These are phyloP conservation scores for Rhabdophis nuchalis DNA, from an alignment of 2,797 vertebrate genomes.

Conservation along the genomic window DNA sequence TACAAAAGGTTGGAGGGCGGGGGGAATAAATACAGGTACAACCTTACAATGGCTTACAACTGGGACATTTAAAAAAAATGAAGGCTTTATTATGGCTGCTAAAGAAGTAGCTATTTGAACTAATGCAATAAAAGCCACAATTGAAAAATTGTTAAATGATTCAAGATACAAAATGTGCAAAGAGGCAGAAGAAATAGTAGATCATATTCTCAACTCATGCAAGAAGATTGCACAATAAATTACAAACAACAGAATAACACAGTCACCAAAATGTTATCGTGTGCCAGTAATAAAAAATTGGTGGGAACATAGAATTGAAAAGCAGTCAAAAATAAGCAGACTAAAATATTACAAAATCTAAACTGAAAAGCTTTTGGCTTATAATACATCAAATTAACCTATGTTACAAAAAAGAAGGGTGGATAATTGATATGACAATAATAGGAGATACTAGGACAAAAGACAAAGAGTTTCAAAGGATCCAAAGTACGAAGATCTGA, in stretches of 20 bases:
- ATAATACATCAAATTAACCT: not conserved
- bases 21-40: not conserved
- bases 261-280: not conserved
- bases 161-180: not conserved
- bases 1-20: not conserved
- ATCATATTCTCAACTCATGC: not conserved
- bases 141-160: not conserved
- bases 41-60: not conserved
- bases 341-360: not conserved
- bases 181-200: not conserved
- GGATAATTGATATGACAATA: not conserved
- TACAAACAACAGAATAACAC: not conserved
- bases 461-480: not conserved
- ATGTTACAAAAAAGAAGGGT: not conserved
- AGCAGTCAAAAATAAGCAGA: not conserved
- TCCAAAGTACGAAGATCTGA: not conserved
- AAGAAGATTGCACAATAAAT: not conserved
- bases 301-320: not conserved
- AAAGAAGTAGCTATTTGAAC: not conserved
- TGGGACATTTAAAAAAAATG: not conserved
- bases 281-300: not conserved
- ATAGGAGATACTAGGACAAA: not conserved
- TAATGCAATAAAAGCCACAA: not conserved
- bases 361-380: not conserved
- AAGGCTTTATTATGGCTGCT: not conserved